A percentile compares a stretch with the other conserved stretches of the same genome.
Evolutionary conservation across 2,797 vertebrate genomes (phyloP).

Genomic region (Esox masquinongy): DNA sequence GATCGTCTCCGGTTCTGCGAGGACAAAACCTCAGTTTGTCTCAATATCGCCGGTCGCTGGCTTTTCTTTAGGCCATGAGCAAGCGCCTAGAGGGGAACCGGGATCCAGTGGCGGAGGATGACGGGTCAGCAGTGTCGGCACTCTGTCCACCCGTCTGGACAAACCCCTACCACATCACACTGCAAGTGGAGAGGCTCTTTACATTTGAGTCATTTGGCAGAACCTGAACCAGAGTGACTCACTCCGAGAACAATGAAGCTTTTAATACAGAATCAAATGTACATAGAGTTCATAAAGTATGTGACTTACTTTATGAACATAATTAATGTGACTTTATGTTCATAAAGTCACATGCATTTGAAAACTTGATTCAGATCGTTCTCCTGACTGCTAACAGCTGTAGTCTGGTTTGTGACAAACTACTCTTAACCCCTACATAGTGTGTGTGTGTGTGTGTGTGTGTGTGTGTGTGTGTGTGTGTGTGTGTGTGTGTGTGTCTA

Average conservation of each 20-base stretch:
- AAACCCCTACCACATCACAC: constrained; percentile 34
- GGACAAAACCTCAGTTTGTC: constrained; percentile 63
- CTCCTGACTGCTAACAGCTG: constrained; percentile 5
- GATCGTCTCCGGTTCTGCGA: constrained; percentile 45
- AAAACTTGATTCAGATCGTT: background rate
- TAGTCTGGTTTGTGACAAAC: background rate
- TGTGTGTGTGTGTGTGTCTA: constrained; percentile 30
- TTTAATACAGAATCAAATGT: constrained; percentile 18
- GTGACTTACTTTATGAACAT: no score
- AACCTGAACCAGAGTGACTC: no score
- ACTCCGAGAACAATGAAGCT: background rate
- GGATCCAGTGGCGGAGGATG: constrained; percentile 47
- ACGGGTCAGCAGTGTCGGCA: constrained; percentile 45
- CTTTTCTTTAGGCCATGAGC: constrained; percentile 66
- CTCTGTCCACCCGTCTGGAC: constrained; percentile 43
- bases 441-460: constrained; percentile 2
- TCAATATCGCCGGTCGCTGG: constrained; percentile 60
- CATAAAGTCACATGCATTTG: background rate
- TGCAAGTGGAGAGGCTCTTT: constrained; percentile 45
- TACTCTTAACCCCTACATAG: background rate
- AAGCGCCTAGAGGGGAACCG: constrained; percentile 52
- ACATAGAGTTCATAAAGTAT: no score
- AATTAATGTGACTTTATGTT: no score
- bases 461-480: constrained; percentile 27
- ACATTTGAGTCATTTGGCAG: background rate